Conservation (phyloP, 2,888 invertebrate genomes). For the Sarcophaga variegata region DNA sequence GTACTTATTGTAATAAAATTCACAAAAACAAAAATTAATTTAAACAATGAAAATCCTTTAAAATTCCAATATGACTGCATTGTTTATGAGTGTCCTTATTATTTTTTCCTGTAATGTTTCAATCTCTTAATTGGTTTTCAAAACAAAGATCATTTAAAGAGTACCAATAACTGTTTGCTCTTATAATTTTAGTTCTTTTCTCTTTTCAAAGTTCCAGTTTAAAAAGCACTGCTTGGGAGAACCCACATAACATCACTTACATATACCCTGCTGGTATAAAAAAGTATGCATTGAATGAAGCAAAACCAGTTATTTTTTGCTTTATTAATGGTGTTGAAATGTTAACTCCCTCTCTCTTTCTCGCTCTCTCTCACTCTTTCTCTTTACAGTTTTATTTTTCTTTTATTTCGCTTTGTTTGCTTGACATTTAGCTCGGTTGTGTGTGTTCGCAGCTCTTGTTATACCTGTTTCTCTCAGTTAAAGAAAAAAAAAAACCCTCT, state of each 20-base stretch:
- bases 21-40: too few species aligned
- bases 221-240: slow-evolving; percentile 30
- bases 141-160: too few species aligned
- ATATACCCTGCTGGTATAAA: too few species aligned
- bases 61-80: too few species aligned
- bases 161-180: too few species aligned
- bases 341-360: slow-evolving; percentile 74
- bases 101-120: too few species aligned
- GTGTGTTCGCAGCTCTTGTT: neutral
- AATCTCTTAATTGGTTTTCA: too few species aligned
- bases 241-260: neutral
- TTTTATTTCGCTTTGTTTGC: neutral
- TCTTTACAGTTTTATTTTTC: neutral
- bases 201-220: neutral
- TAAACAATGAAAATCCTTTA: too few species aligned
- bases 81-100: too few species aligned
- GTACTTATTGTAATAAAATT: too few species aligned
- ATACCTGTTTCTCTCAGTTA: slow-evolving; percentile 37
- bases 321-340: slow-evolving; percentile 58
- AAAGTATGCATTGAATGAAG: too few species aligned
- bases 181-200: too few species aligned
- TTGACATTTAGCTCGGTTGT: neutral
- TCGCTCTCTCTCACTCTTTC: neutral
- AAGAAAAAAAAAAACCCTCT: neutral
- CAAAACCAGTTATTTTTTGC: slow-evolving; percentile 75